These are phyloP conservation scores for Leptopilina drosophilae DNA, from an alignment of 2,888 invertebrate species.

Conservation along the genomic window DNA sequence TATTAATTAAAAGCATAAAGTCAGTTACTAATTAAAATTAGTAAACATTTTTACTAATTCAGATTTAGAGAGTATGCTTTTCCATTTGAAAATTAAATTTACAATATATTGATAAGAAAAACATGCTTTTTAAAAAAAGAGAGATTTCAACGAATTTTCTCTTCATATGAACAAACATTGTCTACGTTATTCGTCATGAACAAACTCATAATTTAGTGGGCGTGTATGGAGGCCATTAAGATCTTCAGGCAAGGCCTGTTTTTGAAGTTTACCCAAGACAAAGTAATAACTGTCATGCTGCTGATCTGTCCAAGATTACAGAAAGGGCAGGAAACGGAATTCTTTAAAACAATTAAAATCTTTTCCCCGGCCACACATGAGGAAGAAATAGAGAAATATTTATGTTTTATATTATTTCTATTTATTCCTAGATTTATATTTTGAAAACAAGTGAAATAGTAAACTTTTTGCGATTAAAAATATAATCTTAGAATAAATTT, in stretches of 20 bases:
- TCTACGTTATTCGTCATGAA: conserved; percentile 2
- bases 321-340: conserved; percentile 31
- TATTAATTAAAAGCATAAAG: too few species aligned
- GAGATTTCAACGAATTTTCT: conserved; percentile 4
- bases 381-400: too few species aligned
- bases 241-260: conserved; percentile 11
- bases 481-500: too few species aligned
- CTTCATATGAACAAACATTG: not conserved
- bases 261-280: conserved; percentile 29
- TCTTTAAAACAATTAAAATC: conserved; percentile 33
- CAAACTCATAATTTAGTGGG: not conserved
- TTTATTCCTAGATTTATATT: too few species aligned
- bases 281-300: conserved; percentile 39
- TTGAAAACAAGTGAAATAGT: too few species aligned
- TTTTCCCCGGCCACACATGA: not conserved
- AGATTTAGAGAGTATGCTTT: too few species aligned
- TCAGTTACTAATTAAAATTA: too few species aligned
- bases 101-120: not conserved
- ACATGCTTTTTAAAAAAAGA: not conserved
- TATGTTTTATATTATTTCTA: too few species aligned
- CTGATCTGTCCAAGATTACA: conserved; percentile 34
- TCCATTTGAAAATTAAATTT: not conserved
- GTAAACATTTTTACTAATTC: too few species aligned
- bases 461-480: too few species aligned
- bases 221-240: conserved; percentile 25